Conservation (phyloP, 2,113 vertebrate species). For the Mormyrus iriodes region DNA sequence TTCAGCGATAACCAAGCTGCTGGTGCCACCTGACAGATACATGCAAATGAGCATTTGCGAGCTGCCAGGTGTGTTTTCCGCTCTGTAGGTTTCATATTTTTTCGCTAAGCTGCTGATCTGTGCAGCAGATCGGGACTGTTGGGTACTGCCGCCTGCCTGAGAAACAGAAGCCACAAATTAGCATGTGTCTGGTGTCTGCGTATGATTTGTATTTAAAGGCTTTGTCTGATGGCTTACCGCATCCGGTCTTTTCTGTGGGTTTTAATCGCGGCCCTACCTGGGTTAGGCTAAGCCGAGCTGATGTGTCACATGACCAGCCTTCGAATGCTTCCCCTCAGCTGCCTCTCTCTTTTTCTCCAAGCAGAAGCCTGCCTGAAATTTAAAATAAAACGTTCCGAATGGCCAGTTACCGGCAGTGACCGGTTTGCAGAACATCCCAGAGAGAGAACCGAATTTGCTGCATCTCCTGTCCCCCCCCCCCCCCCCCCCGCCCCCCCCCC, state of each 20-base stretch:
- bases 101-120: neutral
- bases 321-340: neutral
- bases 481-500: no score
- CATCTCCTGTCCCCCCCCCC: neutral
- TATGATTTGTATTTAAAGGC: neutral
- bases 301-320: neutral
- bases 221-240: neutral
- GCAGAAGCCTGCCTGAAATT: neutral
- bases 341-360: neutral
- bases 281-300: neutral
- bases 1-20: neutral
- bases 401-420: neutral
- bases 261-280: neutral
- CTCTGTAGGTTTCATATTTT: constrained; percentile 9
- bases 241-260: neutral
- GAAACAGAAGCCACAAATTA: constrained; percentile 3
- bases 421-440: neutral
- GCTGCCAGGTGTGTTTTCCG: constrained; percentile 11
- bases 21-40: neutral
- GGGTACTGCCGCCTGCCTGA: neutral
- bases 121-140: neutral
- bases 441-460: neutral
- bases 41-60: neutral
- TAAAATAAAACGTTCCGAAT: neutral
- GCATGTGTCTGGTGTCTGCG: neutral